Conservation (phyloP, 2,797 vertebrate genomes). For the Galago senegalensis region DNA sequence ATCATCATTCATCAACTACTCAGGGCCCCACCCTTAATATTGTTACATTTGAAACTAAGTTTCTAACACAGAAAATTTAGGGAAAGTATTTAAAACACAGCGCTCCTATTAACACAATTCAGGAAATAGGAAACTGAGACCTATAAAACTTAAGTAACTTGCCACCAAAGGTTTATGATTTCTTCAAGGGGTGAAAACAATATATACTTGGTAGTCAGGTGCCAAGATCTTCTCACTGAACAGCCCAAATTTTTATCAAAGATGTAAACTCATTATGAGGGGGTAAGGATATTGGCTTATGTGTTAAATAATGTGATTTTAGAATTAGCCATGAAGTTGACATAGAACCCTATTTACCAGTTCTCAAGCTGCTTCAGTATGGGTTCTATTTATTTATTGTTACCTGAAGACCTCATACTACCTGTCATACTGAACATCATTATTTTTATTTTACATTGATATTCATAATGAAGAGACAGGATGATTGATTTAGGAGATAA, state of each 20-base stretch:
- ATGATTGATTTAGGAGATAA: conserved; percentile 28
- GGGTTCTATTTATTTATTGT: not conserved
- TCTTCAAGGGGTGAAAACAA: not conserved
- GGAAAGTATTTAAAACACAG: not conserved
- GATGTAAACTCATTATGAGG: not conserved
- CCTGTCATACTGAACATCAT: not conserved
- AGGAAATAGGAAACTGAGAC: not conserved
- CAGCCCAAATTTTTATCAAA: not conserved
- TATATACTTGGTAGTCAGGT: not conserved
- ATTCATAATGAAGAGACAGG: conserved; percentile 27
- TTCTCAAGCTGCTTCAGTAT: not conserved
- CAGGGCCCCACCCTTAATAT: not conserved
- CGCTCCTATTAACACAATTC: not conserved
- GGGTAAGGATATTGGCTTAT: not conserved
- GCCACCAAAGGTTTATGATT: not conserved
- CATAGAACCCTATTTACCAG: not conserved
- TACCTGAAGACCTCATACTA: not conserved
- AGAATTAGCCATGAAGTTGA: not conserved
- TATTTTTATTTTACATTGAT: conserved; percentile 43
- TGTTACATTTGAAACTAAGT: not conserved
- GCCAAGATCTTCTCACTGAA: not conserved
- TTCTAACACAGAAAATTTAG: not conserved
- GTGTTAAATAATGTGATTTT: not conserved
- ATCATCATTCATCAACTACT: not conserved
- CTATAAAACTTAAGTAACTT: not conserved